phyloP scores from a whole-genome alignment of 2,888 invertebrate species.

The Sesia apiformis region DNA sequence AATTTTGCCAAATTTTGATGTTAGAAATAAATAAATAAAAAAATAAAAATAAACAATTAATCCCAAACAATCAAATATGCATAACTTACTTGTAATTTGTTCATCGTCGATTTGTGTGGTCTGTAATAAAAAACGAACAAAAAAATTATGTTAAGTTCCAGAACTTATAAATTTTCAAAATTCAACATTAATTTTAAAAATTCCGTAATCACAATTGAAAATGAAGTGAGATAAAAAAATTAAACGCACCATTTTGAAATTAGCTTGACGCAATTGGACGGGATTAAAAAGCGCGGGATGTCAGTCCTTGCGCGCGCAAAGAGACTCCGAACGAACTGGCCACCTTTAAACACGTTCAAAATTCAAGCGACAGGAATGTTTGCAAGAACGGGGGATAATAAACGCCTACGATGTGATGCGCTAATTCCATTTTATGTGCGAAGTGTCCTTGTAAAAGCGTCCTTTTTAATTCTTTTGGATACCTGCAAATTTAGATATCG shows the following conservation, averaged over 20 bases:
- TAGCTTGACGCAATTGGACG: slow-evolving; percentile 14
- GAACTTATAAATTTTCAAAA: not conserved
- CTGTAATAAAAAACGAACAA: slow-evolving; percentile 29
- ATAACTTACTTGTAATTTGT: slow-evolving; percentile 64
- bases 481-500: too few species aligned
- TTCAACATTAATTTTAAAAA: not conserved
- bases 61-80: not conserved
- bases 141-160: slow-evolving; percentile 6
- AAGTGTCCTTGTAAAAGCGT: slow-evolving; percentile 24
- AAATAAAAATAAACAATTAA: not conserved
- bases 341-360: slow-evolving; percentile 34
- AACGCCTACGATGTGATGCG: not conserved
- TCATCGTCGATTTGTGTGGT: slow-evolving; percentile 60
- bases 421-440: slow-evolving; percentile 9
- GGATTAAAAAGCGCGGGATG: slow-evolving; percentile 19
- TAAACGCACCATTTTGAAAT: slow-evolving; percentile 47
- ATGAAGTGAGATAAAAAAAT: slow-evolving; percentile 1
- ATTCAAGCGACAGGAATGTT: slow-evolving; percentile 28
- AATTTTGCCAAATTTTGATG: too few species aligned
- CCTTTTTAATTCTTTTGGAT: not conserved
- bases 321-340: slow-evolving; percentile 40
- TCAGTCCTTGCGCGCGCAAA: slow-evolving; percentile 37
- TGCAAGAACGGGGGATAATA: not conserved
- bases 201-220: not conserved
- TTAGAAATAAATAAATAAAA: too few species aligned